These are phyloP conservation scores for Acanthoscelides obtectus DNA, from an alignment of 2,888 invertebrate genomes.

Conservation along the genomic window DNA sequence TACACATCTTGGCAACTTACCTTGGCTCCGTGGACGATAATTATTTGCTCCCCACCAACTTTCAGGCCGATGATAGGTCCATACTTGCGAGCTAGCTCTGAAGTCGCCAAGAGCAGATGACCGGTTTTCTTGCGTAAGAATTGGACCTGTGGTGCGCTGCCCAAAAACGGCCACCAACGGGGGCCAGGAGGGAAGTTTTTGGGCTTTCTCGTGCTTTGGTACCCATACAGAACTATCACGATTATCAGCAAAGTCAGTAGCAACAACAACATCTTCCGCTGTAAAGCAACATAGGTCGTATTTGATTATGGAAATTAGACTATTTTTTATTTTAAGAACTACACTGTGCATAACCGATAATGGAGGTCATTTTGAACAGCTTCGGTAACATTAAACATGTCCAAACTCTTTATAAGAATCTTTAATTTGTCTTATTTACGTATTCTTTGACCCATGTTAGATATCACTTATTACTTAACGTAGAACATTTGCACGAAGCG, in stretches of 20 bases:
- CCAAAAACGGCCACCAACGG: slow-evolving; percentile 74
- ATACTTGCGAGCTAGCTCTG: slow-evolving; percentile 57
- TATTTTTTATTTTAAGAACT: no score
- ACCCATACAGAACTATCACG: not conserved
- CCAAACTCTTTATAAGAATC: no score
- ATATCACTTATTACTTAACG: no score
- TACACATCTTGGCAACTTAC: no score
- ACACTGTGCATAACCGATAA: no score
- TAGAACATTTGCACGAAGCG: no score
- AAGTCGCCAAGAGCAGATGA: slow-evolving; percentile 65
- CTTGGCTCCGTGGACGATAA: slow-evolving; percentile 58
- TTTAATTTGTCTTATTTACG: no score
- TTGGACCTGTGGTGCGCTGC: slow-evolving; percentile 63
- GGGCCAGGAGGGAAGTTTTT: slow-evolving; percentile 78
- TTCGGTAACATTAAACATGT: no score
- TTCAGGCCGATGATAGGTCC: slow-evolving; percentile 66
- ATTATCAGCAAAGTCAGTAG: not conserved
- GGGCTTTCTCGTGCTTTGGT: slow-evolving; percentile 65
- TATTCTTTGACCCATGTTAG: no score
- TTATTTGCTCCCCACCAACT: slow-evolving; percentile 71
- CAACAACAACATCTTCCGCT: not conserved
- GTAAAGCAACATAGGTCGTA: no score
- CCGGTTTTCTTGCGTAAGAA: slow-evolving; percentile 59
- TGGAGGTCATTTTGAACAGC: no score
- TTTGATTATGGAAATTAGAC: not conserved